phyloP scores from a whole-genome alignment of 2,888 invertebrate species.

The Syrphus vitripennis region DNA sequence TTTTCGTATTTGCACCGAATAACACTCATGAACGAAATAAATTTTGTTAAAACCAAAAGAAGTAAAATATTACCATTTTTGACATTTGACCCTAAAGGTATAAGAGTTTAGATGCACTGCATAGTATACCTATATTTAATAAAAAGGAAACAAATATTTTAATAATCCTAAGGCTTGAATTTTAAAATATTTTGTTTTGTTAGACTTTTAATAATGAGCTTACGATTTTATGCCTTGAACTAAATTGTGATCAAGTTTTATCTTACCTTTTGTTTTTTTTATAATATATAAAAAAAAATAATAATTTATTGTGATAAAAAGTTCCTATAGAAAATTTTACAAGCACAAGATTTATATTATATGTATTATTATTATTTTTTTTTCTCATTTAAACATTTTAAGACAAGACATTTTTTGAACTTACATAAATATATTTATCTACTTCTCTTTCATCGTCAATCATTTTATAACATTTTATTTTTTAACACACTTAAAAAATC shows the following conservation, averaged over 20 bases:
- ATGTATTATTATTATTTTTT: slow-evolving; percentile 8
- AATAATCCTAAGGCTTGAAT: slow-evolving; percentile 44
- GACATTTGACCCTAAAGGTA: not conserved
- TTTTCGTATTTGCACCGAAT: too few species aligned
- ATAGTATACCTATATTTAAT: not conserved
- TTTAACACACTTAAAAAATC: slow-evolving; percentile 59
- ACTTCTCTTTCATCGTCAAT: slow-evolving; percentile 48
- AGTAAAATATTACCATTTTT: not conserved
- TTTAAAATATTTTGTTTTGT: slow-evolving; percentile 11
- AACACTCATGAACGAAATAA: not conserved
- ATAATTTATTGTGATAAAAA: slow-evolving; percentile 53
- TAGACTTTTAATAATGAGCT: slow-evolving; percentile 16
- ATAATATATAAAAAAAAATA: slow-evolving; percentile 8
- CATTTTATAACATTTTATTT: slow-evolving; percentile 59
- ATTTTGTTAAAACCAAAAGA: not conserved
- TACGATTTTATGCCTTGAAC: slow-evolving; percentile 45
- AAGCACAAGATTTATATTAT: slow-evolving; percentile 42
- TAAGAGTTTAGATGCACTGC: slow-evolving; percentile 30
- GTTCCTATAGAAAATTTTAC: slow-evolving; percentile 66
- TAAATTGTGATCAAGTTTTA: slow-evolving; percentile 54
- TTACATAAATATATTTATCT: slow-evolving; percentile 9
- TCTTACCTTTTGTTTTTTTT: slow-evolving; percentile 24
- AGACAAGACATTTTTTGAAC: slow-evolving; percentile 30
- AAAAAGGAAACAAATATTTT: slow-evolving; percentile 8
- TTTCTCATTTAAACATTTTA: slow-evolving; percentile 13